These are phyloP conservation scores for Enoplosus armatus DNA, from an alignment of 2,797 vertebrate genomes.

Conservation along the genomic window DNA sequence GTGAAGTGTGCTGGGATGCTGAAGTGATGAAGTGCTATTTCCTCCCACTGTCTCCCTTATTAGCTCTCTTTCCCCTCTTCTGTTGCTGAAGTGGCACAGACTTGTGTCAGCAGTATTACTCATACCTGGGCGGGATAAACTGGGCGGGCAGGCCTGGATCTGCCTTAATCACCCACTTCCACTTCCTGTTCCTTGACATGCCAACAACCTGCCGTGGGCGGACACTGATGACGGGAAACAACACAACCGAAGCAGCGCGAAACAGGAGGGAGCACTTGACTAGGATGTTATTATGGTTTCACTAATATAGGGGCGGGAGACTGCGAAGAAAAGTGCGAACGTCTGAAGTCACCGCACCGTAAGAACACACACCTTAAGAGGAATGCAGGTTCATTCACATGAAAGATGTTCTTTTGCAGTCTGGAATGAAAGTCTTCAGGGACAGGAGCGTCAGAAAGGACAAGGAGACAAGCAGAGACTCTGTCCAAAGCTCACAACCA, in stretches of 20 bases:
- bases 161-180: slow-evolving; percentile 75
- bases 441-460: not conserved
- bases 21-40: slow-evolving; percentile 52
- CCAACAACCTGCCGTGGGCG: slow-evolving; percentile 54
- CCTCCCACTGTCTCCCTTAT: slow-evolving; percentile 65
- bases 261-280: slow-evolving; percentile 34
- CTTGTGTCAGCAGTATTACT: slow-evolving; percentile 74
- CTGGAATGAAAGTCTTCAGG: not conserved
- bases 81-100: slow-evolving; percentile 55
- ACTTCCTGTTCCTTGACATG: slow-evolving; percentile 70
- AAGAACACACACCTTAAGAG: not conserved
- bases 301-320: slow-evolving; percentile 37
- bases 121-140: slow-evolving; percentile 67
- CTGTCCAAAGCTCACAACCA: not conserved
- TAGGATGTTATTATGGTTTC: slow-evolving; percentile 50
- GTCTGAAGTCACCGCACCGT: not conserved
- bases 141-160: slow-evolving; percentile 55
- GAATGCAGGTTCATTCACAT: not conserved
- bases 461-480: not conserved
- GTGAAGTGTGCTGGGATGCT: slow-evolving; percentile 48
- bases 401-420: not conserved
- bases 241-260: slow-evolving; percentile 13
- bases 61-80: slow-evolving; percentile 47
- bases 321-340: not conserved
- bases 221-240: slow-evolving; percentile 61